These are phyloP conservation scores for Garra rufa DNA, from an alignment of 2,113 vertebrate species.

Conservation along the genomic window DNA sequence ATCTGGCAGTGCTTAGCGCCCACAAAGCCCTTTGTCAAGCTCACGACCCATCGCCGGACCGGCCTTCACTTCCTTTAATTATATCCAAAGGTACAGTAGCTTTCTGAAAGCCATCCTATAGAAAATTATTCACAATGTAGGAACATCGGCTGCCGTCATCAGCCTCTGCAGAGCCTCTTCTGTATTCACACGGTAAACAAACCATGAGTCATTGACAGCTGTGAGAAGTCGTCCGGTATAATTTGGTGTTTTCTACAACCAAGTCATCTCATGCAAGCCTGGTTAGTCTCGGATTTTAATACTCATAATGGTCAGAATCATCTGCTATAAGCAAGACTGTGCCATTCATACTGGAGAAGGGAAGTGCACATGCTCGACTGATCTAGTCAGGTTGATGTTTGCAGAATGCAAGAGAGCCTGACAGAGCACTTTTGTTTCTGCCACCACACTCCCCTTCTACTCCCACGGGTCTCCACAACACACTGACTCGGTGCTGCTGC, in stretches of 20 bases:
- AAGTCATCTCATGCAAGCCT: neutral
- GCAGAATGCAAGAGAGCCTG: slow-evolving; percentile 21
- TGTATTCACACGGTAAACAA: slow-evolving; percentile 14
- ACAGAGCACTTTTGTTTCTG: slow-evolving; percentile 41
- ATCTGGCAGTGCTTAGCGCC: slow-evolving; percentile 20
- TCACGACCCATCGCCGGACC: slow-evolving; percentile 12
- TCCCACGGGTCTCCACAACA: slow-evolving; percentile 1
- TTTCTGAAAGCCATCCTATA: slow-evolving; percentile 1
- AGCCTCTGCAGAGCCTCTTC: slow-evolving; percentile 24
- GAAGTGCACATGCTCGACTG: slow-evolving; percentile 23
- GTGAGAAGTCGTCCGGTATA: neutral
- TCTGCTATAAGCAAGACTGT: neutral
- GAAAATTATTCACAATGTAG: slow-evolving; percentile 40
- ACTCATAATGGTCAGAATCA: neutral
- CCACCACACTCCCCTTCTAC: neutral
- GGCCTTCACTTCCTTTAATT: slow-evolving; percentile 46
- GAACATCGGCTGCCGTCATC: neutral
- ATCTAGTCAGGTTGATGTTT: slow-evolving; percentile 21
- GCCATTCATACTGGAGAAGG: neutral
- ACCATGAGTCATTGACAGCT: slow-evolving; percentile 14
- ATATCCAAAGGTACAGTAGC: slow-evolving; percentile 8
- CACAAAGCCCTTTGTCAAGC: slow-evolving; percentile 51
- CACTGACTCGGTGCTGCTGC: neutral
- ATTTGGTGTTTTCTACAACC: neutral
- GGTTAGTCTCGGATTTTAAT: neutral